These are phyloP conservation scores for Acrobasis suavella DNA, from an alignment of 2,888 invertebrate species.

Conservation along the genomic window DNA sequence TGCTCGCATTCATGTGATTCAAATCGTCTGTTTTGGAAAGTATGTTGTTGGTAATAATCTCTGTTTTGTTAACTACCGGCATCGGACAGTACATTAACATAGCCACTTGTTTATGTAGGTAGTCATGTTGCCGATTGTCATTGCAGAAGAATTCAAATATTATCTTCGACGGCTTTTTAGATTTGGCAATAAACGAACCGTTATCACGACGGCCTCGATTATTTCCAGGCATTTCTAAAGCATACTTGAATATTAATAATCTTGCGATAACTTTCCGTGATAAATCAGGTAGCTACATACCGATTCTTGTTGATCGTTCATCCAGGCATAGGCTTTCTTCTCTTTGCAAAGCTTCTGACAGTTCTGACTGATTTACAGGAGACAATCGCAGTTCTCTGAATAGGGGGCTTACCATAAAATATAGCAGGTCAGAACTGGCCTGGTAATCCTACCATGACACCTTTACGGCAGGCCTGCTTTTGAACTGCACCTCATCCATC, in stretches of 20 bases:
- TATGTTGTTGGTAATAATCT: conserved; percentile 26
- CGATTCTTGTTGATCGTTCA: too few relatives aligned
- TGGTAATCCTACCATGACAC: too few relatives aligned
- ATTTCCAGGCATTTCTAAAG: conserved; percentile 12
- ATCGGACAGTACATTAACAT: conserved; percentile 33
- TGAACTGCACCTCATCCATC: too few relatives aligned
- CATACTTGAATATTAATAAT: conserved; percentile 6
- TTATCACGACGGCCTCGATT: conserved; percentile 19
- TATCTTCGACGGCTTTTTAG: conserved; percentile 8
- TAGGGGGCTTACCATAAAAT: too few relatives aligned
- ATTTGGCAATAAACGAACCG: not conserved
- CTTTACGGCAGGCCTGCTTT: too few relatives aligned
- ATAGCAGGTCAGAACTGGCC: too few relatives aligned
- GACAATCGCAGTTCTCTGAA: too few relatives aligned
- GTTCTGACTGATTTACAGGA: too few relatives aligned
- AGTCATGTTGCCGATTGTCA: conserved; percentile 1
- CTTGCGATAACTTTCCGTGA: conserved; percentile 11
- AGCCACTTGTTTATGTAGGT: conserved; percentile 7
- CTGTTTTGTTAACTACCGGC: conserved; percentile 62
- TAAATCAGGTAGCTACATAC: not conserved
- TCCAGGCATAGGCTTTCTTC: too few relatives aligned
- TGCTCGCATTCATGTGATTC: conserved; percentile 2
- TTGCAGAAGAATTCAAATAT: not conserved
- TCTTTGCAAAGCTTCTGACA: too few relatives aligned
- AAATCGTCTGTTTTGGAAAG: conserved; percentile 28